phyloP scores from a whole-genome alignment of 2,113 vertebrate genomes.

The Oxygymnocypris stewartii region DNA sequence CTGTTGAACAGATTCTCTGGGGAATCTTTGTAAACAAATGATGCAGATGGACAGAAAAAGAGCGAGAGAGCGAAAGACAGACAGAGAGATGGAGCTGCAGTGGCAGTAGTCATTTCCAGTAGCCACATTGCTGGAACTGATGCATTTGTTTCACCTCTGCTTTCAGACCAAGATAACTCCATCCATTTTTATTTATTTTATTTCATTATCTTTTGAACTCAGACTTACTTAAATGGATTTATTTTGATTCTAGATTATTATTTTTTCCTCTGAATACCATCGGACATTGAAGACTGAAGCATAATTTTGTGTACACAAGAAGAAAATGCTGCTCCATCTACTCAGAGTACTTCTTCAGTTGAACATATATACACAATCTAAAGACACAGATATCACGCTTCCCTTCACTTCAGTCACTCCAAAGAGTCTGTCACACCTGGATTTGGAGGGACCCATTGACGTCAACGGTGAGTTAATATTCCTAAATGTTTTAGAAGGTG shows the following conservation, averaged over 20 bases:
- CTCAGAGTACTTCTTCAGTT: constrained; percentile 41
- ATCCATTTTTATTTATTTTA: neutral
- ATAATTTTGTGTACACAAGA: neutral
- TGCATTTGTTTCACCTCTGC: constrained; percentile 14
- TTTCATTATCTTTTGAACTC: neutral
- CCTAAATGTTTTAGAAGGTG: neutral
- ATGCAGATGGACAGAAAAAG: neutral
- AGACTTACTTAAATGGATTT: neutral
- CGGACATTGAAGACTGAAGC: neutral
- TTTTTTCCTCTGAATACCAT: neutral
- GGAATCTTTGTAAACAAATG: constrained; percentile 21
- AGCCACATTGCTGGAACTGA: neutral
- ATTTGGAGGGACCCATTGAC: neutral
- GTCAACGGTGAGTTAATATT: constrained; percentile 40
- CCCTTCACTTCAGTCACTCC: neutral
- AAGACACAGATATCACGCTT: neutral
- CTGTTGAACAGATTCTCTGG: constrained; percentile 29
- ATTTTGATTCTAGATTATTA: neutral
- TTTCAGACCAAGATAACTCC: neutral
- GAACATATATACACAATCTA: constrained; percentile 26
- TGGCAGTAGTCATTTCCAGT: constrained; percentile 1
- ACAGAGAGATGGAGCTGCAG: neutral
- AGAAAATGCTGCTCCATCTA: constrained; percentile 42
- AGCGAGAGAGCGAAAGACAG: neutral
- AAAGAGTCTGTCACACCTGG: neutral